Conservation (phyloP, 2,113 vertebrate genomes). For the Garra rufa region DNA sequence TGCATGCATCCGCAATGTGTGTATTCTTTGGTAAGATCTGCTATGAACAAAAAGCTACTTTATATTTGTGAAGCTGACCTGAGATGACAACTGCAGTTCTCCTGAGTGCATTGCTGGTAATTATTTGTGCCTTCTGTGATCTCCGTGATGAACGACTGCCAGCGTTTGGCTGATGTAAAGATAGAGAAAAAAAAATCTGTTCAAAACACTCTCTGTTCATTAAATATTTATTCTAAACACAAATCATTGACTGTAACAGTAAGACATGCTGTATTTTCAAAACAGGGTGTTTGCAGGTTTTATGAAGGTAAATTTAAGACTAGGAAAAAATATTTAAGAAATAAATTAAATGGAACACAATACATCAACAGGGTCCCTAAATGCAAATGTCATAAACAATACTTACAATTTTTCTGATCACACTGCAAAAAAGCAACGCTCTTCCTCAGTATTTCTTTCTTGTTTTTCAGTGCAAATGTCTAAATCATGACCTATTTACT, state of each 20-base stretch:
- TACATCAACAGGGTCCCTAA: neutral
- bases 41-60: neutral
- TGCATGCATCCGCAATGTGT: neutral
- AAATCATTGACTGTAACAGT: neutral
- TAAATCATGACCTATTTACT: too few relatives aligned
- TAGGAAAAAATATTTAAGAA: neutral
- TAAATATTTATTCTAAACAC: neutral
- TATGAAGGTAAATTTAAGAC: neutral
- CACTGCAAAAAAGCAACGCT: too few relatives aligned
- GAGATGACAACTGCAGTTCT: conserved; percentile 88
- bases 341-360: neutral
- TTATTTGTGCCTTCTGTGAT: conserved; percentile 72
- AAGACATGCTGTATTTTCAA: neutral
- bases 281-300: neutral
- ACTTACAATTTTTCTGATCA: too few relatives aligned
- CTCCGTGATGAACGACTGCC: conserved; percentile 62
- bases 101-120: conserved; percentile 80
- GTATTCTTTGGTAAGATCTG: neutral
- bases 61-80: conserved; percentile 73
- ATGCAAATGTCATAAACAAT: too few relatives aligned
- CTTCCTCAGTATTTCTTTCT: too few relatives aligned
- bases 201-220: neutral
- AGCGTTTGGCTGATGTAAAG: conserved; percentile 59
- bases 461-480: too few relatives aligned
- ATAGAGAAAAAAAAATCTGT: neutral